phyloP scores from a whole-genome alignment of 1,140 invertebrate species.

The Trachymyrmex septentrionalis region DNA sequence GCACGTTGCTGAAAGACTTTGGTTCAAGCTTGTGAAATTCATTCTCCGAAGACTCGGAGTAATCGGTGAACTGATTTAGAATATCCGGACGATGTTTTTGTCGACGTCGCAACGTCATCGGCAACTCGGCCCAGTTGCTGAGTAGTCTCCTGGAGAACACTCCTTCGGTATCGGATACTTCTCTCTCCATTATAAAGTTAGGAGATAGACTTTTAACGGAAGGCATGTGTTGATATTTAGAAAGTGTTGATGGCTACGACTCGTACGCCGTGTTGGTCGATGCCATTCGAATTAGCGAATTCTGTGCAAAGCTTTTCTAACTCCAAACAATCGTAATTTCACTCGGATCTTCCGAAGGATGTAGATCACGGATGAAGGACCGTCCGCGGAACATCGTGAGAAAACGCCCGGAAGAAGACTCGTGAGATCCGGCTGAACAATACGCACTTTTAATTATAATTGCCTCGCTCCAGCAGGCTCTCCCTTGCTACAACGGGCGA shows the following conservation, averaged over 20 bases:
- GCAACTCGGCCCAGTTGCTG: constrained; percentile 85
- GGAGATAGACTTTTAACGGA: neutral
- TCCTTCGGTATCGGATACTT: constrained; percentile 84
- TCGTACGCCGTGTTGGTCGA: neutral
- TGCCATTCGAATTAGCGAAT: neutral
- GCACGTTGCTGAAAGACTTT: constrained; percentile 68
- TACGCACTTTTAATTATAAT: constrained; percentile 85
- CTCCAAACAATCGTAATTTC: constrained; percentile 57
- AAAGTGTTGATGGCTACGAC: neutral
- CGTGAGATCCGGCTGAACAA: constrained; percentile 82
- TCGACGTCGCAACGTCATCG: constrained; percentile 83
- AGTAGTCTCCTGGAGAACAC: constrained; percentile 82
- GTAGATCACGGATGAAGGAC: constrained; percentile 74
- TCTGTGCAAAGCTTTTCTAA: neutral
- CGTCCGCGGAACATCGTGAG: constrained; percentile 78
- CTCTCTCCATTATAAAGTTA: constrained; percentile 80
- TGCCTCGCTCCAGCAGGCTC: constrained; percentile 82
- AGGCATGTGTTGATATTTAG: constrained; percentile 25
- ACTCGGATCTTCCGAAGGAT: constrained; percentile 66
- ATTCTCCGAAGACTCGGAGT: constrained; percentile 81
- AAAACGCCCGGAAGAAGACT: constrained; percentile 77
- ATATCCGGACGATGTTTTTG: constrained; percentile 85
- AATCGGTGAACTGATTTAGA: constrained; percentile 84
- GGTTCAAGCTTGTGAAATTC: constrained; percentile 77
- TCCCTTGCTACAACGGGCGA: constrained; percentile 69